Conservation (phyloP, 2,888 invertebrate species). For the Colletes collaris region DNA sequence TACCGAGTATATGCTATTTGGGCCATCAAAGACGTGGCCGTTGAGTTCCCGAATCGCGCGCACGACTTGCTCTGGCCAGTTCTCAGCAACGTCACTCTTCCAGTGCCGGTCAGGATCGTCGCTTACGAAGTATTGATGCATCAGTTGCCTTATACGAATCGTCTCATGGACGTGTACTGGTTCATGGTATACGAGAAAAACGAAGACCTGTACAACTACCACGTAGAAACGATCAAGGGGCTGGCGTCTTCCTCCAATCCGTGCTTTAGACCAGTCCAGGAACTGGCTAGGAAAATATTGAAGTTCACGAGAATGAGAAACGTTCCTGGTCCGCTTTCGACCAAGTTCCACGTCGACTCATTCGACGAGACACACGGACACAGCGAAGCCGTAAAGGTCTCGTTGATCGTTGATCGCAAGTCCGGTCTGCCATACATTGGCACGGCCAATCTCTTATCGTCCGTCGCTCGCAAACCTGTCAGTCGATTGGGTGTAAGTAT, state of each 20-base stretch:
- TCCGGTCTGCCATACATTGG: slow-evolving; percentile 78
- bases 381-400: slow-evolving; percentile 78
- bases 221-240: slow-evolving; percentile 82
- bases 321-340: slow-evolving; percentile 73
- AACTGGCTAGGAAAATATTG: slow-evolving; percentile 78
- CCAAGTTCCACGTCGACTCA: slow-evolving; percentile 81
- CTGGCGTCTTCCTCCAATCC: slow-evolving; percentile 82
- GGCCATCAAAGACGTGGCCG: slow-evolving; percentile 77
- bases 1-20: slow-evolving; percentile 82
- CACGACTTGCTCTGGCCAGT: slow-evolving; percentile 83
- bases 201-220: slow-evolving; percentile 83
- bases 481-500: slow-evolving; percentile 63
- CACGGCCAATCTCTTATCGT: slow-evolving; percentile 68
- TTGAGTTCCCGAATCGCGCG: slow-evolving; percentile 67
- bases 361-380: slow-evolving; percentile 81
- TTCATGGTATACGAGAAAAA: slow-evolving; percentile 83
- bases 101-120: slow-evolving; percentile 81
- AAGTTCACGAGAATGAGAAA: slow-evolving; percentile 76
- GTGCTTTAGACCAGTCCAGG: slow-evolving; percentile 77
- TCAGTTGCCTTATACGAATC: slow-evolving; percentile 75
- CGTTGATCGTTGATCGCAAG: slow-evolving; percentile 74
- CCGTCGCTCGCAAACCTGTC: slow-evolving; percentile 63
- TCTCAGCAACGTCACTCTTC: slow-evolving; percentile 80
- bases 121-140: slow-evolving; percentile 83
- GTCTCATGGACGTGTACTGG: slow-evolving; percentile 82